These are phyloP conservation scores for Scrobipalpa atriplicella DNA, from an alignment of 2,888 invertebrate species.

Conservation along the genomic window DNA sequence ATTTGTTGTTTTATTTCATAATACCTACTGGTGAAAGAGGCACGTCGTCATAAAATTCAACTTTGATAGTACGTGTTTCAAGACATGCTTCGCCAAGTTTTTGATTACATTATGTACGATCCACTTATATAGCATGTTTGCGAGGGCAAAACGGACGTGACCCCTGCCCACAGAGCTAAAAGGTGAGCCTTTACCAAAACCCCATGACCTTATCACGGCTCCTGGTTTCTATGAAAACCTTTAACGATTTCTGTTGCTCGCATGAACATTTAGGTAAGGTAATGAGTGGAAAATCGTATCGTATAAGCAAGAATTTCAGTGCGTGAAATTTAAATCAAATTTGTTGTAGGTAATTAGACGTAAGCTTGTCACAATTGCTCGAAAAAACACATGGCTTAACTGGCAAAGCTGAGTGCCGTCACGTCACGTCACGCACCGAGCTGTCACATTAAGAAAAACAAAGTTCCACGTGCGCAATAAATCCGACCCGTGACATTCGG, in stretches of 20 bases:
- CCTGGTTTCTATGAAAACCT: conserved; percentile 8
- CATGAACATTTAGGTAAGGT: background rate
- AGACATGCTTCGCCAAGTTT: conserved; percentile 2
- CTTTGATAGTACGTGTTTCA: conserved; percentile 1
- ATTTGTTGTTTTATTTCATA: background rate
- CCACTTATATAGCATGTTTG: conserved; percentile 1
- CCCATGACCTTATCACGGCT: conserved; percentile 8
- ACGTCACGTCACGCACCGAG: conserved; percentile 2
- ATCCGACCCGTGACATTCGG: conserved; percentile 18
- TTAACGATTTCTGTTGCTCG: background rate
- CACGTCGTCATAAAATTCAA: conserved; percentile 14
- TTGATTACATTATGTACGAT: conserved; percentile 11
- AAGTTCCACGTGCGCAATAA: conserved; percentile 25
- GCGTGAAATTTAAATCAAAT: background rate
- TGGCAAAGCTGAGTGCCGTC: background rate
- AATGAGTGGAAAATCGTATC: conserved; percentile 1
- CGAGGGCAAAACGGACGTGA: conserved; percentile 13
- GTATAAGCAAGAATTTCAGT: background rate
- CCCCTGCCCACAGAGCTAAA: conserved; percentile 9
- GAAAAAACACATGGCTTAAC: background rate
- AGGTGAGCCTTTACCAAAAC: conserved; percentile 1
- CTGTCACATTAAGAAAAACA: conserved; percentile 26
- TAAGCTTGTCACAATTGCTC: background rate
- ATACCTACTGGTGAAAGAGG: background rate
- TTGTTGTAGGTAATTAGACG: too few species aligned